A percentile compares a stretch with the other conserved stretches of the same genome.
These are phyloP conservation scores for Scaptomyza tumidula DNA, from an alignment of 2,888 invertebrate genomes.

Conservation along the genomic window DNA sequence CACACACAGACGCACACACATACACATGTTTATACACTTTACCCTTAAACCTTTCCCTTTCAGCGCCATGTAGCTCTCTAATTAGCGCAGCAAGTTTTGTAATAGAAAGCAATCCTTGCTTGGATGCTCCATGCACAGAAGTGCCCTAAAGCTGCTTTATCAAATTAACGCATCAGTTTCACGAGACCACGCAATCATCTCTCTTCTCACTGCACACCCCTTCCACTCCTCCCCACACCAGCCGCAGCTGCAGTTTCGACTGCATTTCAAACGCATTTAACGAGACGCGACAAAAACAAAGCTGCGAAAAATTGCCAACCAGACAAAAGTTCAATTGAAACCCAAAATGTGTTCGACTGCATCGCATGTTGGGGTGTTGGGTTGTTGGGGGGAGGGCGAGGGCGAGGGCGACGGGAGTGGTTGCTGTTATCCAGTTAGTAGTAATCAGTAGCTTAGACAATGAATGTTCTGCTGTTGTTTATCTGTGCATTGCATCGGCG, in stretches of 20 bases:
- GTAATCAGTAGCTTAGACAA: constrained; percentile 41
- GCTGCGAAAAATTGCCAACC: constrained; percentile 55
- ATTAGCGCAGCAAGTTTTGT: constrained; percentile 62
- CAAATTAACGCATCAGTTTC: constrained; percentile 68
- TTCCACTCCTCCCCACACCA: neutral
- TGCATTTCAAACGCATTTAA: constrained; percentile 62
- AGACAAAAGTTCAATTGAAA: constrained; percentile 65
- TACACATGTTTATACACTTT: neutral
- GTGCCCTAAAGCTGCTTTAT: constrained; percentile 69
- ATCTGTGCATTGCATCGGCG: constrained; percentile 51
- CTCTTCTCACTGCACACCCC: neutral
- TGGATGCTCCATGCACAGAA: constrained; percentile 52
- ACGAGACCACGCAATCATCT: constrained; percentile 41
- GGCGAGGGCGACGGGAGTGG: too few relatives aligned
- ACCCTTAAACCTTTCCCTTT: neutral
- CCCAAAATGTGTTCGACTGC: constrained; percentile 36
- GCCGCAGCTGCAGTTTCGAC: constrained; percentile 33
- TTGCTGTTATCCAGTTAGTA: neutral
- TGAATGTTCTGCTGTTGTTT: constrained; percentile 56
- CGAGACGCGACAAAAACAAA: constrained; percentile 60
- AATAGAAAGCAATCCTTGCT: constrained; percentile 65
- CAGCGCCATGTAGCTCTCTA: constrained; percentile 36
- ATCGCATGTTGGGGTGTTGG: neutral
- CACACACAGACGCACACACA: neutral
- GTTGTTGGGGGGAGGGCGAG: too few relatives aligned